These are phyloP conservation scores for Campylomormyrus numenius DNA, from an alignment of 2,113 vertebrate species.

Conservation along the genomic window DNA sequence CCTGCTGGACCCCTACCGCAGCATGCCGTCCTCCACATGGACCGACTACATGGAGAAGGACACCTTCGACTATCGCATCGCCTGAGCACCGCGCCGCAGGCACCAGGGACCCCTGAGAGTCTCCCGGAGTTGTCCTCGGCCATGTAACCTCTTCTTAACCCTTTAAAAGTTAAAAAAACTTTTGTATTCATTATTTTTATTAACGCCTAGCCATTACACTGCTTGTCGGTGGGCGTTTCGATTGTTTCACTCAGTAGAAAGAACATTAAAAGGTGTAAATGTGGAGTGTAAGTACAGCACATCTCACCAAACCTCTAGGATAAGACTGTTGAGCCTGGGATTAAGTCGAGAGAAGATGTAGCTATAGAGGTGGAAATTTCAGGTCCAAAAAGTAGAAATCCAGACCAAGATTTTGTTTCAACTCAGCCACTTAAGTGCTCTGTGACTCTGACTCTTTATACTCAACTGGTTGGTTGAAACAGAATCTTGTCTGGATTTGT, in stretches of 20 bases:
- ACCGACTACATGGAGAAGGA: conserved; percentile 77
- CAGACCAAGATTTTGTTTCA: no score
- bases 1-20: conserved; percentile 74
- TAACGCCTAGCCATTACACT: not conserved
- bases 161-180: not conserved
- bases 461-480: no score
- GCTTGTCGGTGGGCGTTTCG: not conserved
- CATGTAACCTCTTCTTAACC: not conserved
- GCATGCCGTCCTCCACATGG: conserved; percentile 76
- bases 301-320: not conserved
- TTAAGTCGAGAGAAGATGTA: not conserved
- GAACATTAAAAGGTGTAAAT: not conserved
- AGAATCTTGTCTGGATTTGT: no score
- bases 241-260: not conserved
- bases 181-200: not conserved
- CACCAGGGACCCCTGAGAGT: not conserved
- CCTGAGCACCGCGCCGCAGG: conserved; percentile 43
- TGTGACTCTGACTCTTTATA: no score
- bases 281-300: not conserved
- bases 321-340: not conserved
- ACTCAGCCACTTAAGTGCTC: no score
- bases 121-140: not conserved
- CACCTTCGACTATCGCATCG: conserved; percentile 71
- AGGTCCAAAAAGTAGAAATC: no score
- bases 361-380: not conserved